Evolutionary conservation across 2,113 vertebrate genomes (phyloP).

Genomic region (Podocnemis expansa): DNA sequence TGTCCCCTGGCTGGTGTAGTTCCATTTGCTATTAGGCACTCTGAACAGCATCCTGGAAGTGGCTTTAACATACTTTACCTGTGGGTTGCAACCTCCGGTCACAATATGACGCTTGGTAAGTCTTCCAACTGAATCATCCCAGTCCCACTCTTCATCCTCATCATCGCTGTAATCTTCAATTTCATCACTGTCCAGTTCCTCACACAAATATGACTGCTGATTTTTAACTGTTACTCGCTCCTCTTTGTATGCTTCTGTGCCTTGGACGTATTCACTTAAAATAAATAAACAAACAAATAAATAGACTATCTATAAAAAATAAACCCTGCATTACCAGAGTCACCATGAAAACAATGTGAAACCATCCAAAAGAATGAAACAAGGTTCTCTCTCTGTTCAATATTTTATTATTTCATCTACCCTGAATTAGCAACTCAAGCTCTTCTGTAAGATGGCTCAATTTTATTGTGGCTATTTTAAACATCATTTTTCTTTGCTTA

Average conservation of each 20-base stretch:
- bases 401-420: neutral
- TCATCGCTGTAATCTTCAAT: conserved; percentile 59
- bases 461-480: neutral
- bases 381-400: neutral
- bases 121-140: conserved; percentile 78
- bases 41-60: neutral
- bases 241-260: neutral
- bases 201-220: neutral
- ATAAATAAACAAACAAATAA: conserved; percentile 35
- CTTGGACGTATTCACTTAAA: conserved; percentile 62
- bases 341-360: neutral
- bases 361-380: neutral
- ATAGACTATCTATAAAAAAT: neutral
- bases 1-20: neutral
- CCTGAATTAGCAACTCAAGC: neutral
- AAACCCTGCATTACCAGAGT: fast-evolving
- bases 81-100: conserved; percentile 75
- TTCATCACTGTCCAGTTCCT: conserved; percentile 17
- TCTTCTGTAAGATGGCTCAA: neutral
- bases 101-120: conserved; percentile 71
- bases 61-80: conserved; percentile 83
- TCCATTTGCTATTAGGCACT: neutral
- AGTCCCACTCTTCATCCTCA: conserved; percentile 81
- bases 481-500: neutral
- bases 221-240: neutral